A percentile compares a stretch with the other conserved stretches of the same genome.
These are phyloP conservation scores for Pachyramphus minor DNA, from an alignment of 2,113 vertebrate species.

Conservation along the genomic window DNA sequence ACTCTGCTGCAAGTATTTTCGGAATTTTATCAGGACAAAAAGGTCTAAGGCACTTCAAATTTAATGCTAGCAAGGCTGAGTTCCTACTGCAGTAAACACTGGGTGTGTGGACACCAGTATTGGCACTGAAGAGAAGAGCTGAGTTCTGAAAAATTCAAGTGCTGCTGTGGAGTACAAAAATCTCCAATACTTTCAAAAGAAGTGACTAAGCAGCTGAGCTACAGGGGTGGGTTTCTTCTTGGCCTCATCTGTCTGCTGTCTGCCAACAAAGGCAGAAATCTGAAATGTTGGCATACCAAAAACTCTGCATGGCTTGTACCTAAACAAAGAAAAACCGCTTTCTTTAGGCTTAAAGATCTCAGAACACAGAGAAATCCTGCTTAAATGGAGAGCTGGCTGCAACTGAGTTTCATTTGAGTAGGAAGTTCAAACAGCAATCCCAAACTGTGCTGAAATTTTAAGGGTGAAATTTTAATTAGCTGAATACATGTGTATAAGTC, in stretches of 20 bases:
- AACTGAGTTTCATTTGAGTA: neutral
- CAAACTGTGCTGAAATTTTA: neutral
- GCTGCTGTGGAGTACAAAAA: neutral
- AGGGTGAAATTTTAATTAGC: neutral
- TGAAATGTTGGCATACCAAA: neutral
- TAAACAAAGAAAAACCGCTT: neutral
- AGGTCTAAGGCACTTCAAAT: neutral
- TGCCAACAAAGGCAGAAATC: neutral
- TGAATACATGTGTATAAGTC: neutral
- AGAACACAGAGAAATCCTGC: neutral
- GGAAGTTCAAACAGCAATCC: neutral
- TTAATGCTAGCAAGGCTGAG: neutral
- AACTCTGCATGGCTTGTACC: neutral
- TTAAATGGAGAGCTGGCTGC: neutral
- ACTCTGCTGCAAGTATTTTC: neutral
- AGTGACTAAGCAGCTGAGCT: neutral
- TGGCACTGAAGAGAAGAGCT: neutral
- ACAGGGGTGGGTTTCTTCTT: neutral
- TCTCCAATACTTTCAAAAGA: neutral
- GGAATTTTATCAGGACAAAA: neutral
- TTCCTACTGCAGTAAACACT: neutral
- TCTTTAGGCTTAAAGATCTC: neutral
- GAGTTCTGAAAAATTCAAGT: neutral
- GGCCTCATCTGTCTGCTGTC: neutral
- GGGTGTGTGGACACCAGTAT: neutral